These are phyloP conservation scores for Prochilodus magdalenae DNA, from an alignment of 2,113 vertebrate genomes.

Conservation along the genomic window DNA sequence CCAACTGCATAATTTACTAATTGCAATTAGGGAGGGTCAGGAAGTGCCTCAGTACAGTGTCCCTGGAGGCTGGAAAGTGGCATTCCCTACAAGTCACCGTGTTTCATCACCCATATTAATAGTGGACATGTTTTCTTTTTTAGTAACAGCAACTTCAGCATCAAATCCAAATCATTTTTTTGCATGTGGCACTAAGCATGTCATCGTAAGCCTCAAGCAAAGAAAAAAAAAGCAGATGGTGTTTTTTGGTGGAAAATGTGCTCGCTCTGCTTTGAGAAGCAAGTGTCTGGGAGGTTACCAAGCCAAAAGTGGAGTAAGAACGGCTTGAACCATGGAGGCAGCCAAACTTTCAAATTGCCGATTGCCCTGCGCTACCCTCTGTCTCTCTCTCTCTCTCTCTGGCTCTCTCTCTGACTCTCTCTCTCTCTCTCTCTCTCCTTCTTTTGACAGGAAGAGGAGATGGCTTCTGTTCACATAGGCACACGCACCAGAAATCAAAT, in stretches of 20 bases:
- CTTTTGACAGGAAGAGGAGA: conserved; percentile 50
- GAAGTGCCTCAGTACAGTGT: conserved; percentile 55
- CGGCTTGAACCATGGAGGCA: conserved; percentile 41
- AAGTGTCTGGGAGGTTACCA: neutral
- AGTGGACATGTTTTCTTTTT: neutral
- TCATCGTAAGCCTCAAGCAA: neutral
- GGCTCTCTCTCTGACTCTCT: neutral
- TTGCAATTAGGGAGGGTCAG: conserved; percentile 74
- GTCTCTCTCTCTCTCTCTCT: neutral
- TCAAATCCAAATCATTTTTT: neutral
- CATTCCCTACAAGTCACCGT: conserved; percentile 17
- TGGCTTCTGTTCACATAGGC: conserved; percentile 41
- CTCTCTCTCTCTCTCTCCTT: conserved; percentile 14
- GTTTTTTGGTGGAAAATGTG: neutral
- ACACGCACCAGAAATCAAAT: conserved; percentile 52
- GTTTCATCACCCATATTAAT: conserved; percentile 12
- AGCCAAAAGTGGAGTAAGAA: conserved; percentile 15
- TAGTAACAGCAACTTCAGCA: neutral
- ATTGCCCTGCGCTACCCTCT: conserved; percentile 19
- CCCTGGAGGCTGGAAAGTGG: conserved; percentile 35
- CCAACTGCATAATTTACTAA: conserved; percentile 79
- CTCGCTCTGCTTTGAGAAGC: neutral
- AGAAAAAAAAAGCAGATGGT: neutral
- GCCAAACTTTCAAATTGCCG: conserved; percentile 33
- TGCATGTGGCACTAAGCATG: neutral